Evolutionary conservation across 1,140 invertebrate species (phyloP).

Genomic region (Bombus cullumanus): DNA sequence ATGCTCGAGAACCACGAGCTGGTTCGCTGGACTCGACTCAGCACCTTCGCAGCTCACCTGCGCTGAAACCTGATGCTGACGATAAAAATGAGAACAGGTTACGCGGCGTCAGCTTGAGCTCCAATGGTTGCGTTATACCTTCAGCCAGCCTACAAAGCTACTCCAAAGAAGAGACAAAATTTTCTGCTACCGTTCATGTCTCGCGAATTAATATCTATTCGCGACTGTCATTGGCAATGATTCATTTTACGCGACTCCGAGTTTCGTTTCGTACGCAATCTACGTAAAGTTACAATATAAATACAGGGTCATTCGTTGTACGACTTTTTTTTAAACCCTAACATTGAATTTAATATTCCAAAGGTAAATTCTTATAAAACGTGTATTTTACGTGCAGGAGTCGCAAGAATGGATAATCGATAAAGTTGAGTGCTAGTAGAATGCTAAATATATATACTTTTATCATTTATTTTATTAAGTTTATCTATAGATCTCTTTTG

Average conservation of each 20-base stretch:
- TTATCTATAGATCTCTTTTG: not conserved
- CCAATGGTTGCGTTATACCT: constrained; percentile 57
- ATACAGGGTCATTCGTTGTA: not conserved
- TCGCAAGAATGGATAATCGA: not conserved
- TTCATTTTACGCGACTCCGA: not conserved
- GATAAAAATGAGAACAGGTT: constrained; percentile 83
- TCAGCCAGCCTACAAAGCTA: constrained; percentile 46
- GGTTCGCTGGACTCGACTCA: constrained; percentile 67
- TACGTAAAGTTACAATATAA: not conserved
- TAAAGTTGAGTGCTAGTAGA: not conserved
- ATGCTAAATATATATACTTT: not conserved
- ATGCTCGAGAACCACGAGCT: constrained; percentile 59
- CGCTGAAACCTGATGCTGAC: constrained; percentile 78
- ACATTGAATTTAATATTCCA: not conserved
- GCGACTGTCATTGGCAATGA: not conserved
- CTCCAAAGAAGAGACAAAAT: constrained; percentile 54
- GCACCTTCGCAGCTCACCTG: constrained; percentile 77
- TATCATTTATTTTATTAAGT: not conserved
- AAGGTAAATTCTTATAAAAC: not conserved
- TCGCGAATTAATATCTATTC: constrained; percentile 9
- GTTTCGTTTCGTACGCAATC: not conserved
- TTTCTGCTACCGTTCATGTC: constrained; percentile 35
- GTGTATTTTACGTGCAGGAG: not conserved
- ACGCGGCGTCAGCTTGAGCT: constrained; percentile 68
- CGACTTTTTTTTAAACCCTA: not conserved